A percentile compares a stretch with the other conserved stretches of the same genome.
Evolutionary conservation across 2,888 invertebrate species (phyloP).

Genomic region (Idaea dimidiata): DNA sequence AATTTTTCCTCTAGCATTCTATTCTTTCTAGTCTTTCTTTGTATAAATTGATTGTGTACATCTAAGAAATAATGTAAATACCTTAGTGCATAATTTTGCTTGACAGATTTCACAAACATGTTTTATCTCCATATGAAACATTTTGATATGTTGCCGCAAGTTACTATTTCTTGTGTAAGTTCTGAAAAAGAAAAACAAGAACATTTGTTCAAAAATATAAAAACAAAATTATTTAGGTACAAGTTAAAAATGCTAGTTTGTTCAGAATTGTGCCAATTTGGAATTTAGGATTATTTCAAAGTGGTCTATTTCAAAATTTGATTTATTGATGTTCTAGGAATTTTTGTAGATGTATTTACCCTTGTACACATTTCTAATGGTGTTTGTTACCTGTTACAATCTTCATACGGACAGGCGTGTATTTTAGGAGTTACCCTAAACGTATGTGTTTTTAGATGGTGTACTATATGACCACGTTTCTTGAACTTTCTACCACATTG

Average conservation of each 20-base stretch:
- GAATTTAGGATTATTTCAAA: no score
- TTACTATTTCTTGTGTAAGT: constrained; percentile 78
- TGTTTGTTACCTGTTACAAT: constrained; percentile 65
- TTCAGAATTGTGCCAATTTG: no score
- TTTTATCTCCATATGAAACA: constrained; percentile 70
- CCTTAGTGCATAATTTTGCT: constrained; percentile 60
- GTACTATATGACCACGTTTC: constrained; percentile 55
- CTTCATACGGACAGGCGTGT: constrained; percentile 57
- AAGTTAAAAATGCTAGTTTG: no score
- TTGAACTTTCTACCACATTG: constrained; percentile 63
- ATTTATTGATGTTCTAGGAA: no score
- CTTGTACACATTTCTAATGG: no score
- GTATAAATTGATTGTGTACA: constrained; percentile 1
- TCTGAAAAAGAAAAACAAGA: constrained; percentile 42
- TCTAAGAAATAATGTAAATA: constrained; percentile 29
- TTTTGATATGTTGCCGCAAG: constrained; percentile 76
- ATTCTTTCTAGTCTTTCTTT: not conserved
- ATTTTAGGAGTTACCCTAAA: constrained; percentile 29
- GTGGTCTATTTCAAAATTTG: no score
- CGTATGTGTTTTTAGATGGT: constrained; percentile 58
- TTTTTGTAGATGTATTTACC: no score
- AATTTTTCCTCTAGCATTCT: no score
- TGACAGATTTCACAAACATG: constrained; percentile 68
- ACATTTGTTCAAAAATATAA: not conserved
- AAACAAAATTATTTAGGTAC: not conserved